Percentiles rank a stretch among this genome's conserved stretches.
Evolutionary conservation across 2,113 vertebrate species (phyloP).

Genomic region (Pollimyrus isidori): DNA sequence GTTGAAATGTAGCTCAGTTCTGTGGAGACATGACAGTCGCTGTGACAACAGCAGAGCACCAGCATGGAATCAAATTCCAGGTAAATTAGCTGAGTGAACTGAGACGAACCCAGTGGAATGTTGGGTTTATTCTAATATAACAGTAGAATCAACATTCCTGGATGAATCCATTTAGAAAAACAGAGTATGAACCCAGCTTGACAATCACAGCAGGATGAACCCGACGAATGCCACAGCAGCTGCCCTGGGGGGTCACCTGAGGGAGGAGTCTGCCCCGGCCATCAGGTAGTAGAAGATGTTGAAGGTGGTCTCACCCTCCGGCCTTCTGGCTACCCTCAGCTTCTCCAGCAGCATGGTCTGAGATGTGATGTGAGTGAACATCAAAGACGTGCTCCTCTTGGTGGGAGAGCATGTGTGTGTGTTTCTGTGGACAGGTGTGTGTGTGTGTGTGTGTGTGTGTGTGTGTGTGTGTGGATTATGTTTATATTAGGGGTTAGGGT

Average conservation of each 20-base stretch:
- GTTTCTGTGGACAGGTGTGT: neutral
- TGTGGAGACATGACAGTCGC: constrained; percentile 39
- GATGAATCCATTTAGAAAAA: neutral
- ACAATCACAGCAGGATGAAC: neutral
- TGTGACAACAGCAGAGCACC: neutral
- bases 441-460: too few species aligned
- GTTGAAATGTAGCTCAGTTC: constrained; percentile 93
- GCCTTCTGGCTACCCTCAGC: constrained; percentile 73
- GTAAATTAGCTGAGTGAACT: neutral
- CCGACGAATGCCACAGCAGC: neutral
- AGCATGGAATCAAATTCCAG: too few species aligned
- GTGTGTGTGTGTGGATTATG: too few species aligned
- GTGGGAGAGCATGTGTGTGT: neutral
- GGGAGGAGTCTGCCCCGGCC: constrained; percentile 76
- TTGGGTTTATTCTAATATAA: neutral
- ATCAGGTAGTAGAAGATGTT: constrained; percentile 94
- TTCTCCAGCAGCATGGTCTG: constrained; percentile 95
- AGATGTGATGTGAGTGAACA: neutral
- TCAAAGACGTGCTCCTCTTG: neutral
- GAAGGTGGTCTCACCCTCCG: constrained; percentile 76
- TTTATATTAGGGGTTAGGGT: too few species aligned
- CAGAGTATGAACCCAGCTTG: neutral
- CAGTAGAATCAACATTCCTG: neutral
- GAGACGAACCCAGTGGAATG: neutral
- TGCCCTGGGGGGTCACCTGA: constrained; percentile 60